Base-by-base conservation (phyloP, 2,888 invertebrate genomes). In the Calameuta filiformis region DNA sequence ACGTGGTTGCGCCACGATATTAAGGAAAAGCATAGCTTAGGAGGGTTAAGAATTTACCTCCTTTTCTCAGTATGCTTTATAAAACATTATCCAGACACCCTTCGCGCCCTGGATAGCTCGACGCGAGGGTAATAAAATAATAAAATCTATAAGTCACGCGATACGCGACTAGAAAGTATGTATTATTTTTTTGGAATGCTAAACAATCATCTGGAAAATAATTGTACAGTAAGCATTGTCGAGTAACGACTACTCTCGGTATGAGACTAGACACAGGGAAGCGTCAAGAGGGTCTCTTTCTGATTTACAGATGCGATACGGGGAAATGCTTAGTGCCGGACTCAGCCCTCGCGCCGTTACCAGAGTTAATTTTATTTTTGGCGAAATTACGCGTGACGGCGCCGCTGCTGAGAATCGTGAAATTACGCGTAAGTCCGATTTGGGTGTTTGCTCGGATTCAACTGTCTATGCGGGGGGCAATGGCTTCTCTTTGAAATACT, bases 241-340 rank as follows among this genome's bases (percentile, higher is more conserved):
- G 56, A 56, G 56, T 56, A 9, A 56, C 23, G 23, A 2, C 15
- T 56, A 56, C 23, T 56, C 9, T 9, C 56, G 1, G 15, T 9
- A 23, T 6, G 9, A 23, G 56, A 56, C 56, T 56, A 23, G 56
- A 56, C 0, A 23, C 56, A 56, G 6, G 56, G 23, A 56, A 56
- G 23, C 9, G 23, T 56, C 23, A 56, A 23, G 56, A 23, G 56
- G 23, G 12, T 35, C 6, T 56, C 9, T 56, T 69, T 73, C 79
- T 80, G 81, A 82, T 82, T 83, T 82, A 83, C 79, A 76, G 80
- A 80, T 30, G 77, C 76, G 82, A 81, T 81, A 83, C 80, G 81
- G 73, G 77, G 79, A 81, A 81, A 79, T 79, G 76, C 81, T 79
- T 77, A 79, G 75, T 77, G 78, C 80, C 80, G 80, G 77, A 80